Conservation (phyloP, 2,113 vertebrate species). For the Mesocricetus auratus region DNA sequence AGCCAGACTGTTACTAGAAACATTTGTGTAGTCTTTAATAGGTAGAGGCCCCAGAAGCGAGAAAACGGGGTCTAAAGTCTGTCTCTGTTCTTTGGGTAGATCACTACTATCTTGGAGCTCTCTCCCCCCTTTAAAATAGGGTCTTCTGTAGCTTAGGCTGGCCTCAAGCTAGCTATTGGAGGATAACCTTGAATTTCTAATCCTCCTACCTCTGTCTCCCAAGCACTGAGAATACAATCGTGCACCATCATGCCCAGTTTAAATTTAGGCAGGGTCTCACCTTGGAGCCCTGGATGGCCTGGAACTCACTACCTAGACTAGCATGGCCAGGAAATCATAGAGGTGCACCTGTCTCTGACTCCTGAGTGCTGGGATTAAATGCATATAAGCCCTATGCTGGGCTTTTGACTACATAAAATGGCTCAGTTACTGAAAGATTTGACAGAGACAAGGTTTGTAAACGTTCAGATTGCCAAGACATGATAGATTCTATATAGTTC, state of each 20-base stretch:
- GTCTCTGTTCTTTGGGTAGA: not conserved
- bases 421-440: not conserved
- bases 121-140: not conserved
- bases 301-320: not conserved
- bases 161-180: not conserved
- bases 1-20: not conserved
- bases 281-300: not conserved
- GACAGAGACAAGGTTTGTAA: slow-evolving; percentile 35
- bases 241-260: not conserved
- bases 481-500: not conserved
- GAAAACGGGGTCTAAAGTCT: not conserved
- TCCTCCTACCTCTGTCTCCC: not conserved
- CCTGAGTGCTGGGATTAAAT: not conserved
- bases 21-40: not conserved
- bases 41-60: not conserved
- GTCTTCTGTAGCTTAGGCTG: not conserved
- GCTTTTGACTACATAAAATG: not conserved
- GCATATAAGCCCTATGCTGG: not conserved
- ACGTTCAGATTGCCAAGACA: not conserved
- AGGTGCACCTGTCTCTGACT: not conserved
- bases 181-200: not conserved
- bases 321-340: not conserved
- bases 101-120: not conserved
- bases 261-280: not conserved
- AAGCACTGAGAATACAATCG: not conserved